These are phyloP conservation scores for Schizopygopsis pylzovi DNA, from an alignment of 2,797 vertebrate genomes.

Conservation along the genomic window DNA sequence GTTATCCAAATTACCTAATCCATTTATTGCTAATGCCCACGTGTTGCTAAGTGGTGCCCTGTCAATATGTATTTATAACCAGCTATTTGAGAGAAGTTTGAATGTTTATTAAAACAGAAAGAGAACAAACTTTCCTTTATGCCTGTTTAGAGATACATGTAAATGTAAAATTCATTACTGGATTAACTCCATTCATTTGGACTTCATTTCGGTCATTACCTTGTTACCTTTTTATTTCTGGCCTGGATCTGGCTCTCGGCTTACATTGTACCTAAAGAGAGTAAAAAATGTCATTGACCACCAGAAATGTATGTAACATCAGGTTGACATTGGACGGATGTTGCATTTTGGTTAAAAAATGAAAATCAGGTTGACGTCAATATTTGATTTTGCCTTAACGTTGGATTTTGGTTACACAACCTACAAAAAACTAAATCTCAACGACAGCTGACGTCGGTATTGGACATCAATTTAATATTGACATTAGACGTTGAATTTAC, in stretches of 20 bases:
- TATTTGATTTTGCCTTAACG: too few relatives aligned
- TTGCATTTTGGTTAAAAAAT: too few relatives aligned
- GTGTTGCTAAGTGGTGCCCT: slow-evolving; percentile 35
- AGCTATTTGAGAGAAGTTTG: slow-evolving; percentile 7
- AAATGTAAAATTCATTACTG: neutral
- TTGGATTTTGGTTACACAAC: too few relatives aligned
- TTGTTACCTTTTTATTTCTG: neutral
- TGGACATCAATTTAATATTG: too few relatives aligned
- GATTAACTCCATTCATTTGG: neutral
- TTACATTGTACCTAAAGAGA: neutral
- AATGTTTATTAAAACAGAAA: slow-evolving; percentile 2
- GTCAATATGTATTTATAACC: slow-evolving; percentile 38
- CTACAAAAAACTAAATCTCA: too few relatives aligned
- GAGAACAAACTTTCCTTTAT: neutral
- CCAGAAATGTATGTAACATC: too few relatives aligned
- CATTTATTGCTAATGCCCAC: slow-evolving; percentile 40
- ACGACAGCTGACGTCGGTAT: too few relatives aligned
- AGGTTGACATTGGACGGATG: too few relatives aligned
- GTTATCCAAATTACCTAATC: slow-evolving; percentile 16
- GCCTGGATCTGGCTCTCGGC: neutral
- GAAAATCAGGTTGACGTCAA: too few relatives aligned
- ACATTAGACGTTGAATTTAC: too few relatives aligned
- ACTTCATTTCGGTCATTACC: neutral
- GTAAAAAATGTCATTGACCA: neutral
- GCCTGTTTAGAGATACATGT: slow-evolving; percentile 24